Evolutionary conservation across 2,888 invertebrate genomes (phyloP).

Genomic region (Chloromyia formosa): DNA sequence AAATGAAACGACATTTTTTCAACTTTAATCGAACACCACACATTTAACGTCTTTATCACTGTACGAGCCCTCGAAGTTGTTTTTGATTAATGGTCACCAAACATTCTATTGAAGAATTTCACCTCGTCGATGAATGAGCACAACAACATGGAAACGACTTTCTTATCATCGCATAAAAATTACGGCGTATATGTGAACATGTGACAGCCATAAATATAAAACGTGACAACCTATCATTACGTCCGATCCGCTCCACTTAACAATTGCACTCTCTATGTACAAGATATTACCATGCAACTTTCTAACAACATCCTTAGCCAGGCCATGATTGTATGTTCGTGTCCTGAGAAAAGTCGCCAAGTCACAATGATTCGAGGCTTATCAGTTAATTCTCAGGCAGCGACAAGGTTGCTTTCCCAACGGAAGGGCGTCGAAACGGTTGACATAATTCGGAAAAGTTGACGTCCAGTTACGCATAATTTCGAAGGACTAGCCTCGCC

Average conservation of each 20-base stretch:
- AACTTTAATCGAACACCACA: too few species aligned
- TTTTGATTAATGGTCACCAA: too few species aligned
- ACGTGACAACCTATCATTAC: slow-evolving; percentile 20
- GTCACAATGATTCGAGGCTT: not conserved
- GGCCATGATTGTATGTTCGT: too few species aligned
- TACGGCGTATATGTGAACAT: not conserved
- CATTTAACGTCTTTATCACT: too few species aligned
- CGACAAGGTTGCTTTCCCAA: not conserved
- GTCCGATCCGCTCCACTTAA: not conserved
- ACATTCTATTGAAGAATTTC: too few species aligned
- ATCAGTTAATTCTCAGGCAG: slow-evolving; percentile 1
- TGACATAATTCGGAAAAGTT: not conserved
- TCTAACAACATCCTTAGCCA: not conserved
- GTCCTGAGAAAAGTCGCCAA: slow-evolving; percentile 2
- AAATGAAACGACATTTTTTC: not conserved
- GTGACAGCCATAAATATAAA: slow-evolving; percentile 18
- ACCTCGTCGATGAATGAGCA: too few species aligned
- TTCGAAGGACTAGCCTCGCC: not conserved
- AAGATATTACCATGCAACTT: slow-evolving; percentile 17
- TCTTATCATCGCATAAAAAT: slow-evolving; percentile 8
- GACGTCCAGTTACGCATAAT: slow-evolving; percentile 13
- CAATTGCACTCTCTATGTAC: slow-evolving; percentile 14
- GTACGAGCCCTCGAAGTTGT: too few species aligned
- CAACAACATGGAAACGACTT: not conserved
- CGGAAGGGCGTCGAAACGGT: not conserved